Base-by-base conservation (phyloP, 1,140 invertebrate species). In the Philaenus spumarius region DNA sequence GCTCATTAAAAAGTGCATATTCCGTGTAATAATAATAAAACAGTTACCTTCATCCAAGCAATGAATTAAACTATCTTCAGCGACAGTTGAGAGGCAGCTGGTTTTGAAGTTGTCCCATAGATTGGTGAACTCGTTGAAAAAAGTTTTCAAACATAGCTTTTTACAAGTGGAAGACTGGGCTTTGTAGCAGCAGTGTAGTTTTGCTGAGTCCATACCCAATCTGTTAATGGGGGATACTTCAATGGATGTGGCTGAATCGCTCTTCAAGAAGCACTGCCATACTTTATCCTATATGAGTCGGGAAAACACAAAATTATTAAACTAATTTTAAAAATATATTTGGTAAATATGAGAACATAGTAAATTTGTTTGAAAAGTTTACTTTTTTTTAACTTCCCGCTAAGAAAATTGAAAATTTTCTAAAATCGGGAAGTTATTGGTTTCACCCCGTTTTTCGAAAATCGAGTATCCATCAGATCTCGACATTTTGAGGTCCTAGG, bases 11-110 rank as follows among this genome's bases (percentile, higher is more conserved):
- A n/a, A n/a, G n/a, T n/a, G n/a, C n/a, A n/a, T n/a, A n/a, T n/a
- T n/a, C n/a, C n/a, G n/a, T n/a, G n/a, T n/a, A n/a, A n/a, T n/a
- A n/a, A n/a, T n/a, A n/a, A n/a, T n/a, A n/a, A n/a, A n/a, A n/a
- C n/a, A 30, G 9, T 63, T 76, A 89, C 87, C 85, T 75, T 95
- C 92, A 67, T 90, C 89, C 1, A 95, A 79, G 69, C 93, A 96
- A 48, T 85, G 82, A 1, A 84, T 75, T 52, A 96, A 72, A 52
- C 82, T 79, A 35, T 81, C 75, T 69, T 95, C 90, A 58, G 80
- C 71, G 1, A 81, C 77, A 43, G 86, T 82, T 22, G 79, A 80
- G 4, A 89, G 71, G 68, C 92, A 95, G 42, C 86, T 80, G 0
- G 73, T 71, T 60, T 93, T 83, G 64, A 94, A 87, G 47, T 85